Conservation (phyloP, 1,140 invertebrate genomes). For the Glomeris maerens region DNA sequence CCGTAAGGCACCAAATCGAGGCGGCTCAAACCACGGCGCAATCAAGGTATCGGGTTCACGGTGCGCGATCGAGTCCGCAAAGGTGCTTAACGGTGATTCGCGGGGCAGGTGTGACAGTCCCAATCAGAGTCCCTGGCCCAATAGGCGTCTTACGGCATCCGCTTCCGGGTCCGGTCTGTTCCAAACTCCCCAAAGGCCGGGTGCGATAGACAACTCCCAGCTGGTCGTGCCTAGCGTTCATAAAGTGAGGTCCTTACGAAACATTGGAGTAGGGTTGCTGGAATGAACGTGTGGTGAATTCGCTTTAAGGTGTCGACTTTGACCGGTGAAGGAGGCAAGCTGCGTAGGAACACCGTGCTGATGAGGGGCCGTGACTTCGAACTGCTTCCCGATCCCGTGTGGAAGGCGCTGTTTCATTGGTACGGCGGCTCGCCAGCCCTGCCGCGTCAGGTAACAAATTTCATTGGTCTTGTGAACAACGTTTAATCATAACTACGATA, state of each 20-base stretch:
- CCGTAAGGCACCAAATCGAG: too few species aligned
- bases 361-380: conserved; percentile 63
- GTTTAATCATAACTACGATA: neutral
- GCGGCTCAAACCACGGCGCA: too few species aligned
- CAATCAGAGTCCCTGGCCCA: conserved; percentile 29
- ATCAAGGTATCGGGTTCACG: too few species aligned
- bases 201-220: conserved; percentile 59
- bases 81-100: too few species aligned
- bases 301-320: conserved; percentile 36
- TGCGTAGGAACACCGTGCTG: conserved; percentile 52
- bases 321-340: conserved; percentile 70
- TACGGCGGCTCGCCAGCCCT: conserved; percentile 66
- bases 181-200: conserved; percentile 34
- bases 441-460: conserved; percentile 52
- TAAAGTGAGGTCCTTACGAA: conserved; percentile 35
- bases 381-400: conserved; percentile 63
- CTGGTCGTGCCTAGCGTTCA: conserved; percentile 44
- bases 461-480: neutral
- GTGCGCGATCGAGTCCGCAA: too few species aligned
- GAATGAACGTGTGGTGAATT: neutral
- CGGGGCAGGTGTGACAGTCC: conserved; percentile 19
- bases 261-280: too few species aligned
- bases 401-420: conserved; percentile 69
- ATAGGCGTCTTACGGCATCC: conserved; percentile 16
- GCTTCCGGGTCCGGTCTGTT: conserved; percentile 4